Percentiles rank a stretch among this genome's conserved stretches.
Evolutionary conservation across 2,797 vertebrate genomes (phyloP).

Genomic region (Cebuella pygmaea): DNA sequence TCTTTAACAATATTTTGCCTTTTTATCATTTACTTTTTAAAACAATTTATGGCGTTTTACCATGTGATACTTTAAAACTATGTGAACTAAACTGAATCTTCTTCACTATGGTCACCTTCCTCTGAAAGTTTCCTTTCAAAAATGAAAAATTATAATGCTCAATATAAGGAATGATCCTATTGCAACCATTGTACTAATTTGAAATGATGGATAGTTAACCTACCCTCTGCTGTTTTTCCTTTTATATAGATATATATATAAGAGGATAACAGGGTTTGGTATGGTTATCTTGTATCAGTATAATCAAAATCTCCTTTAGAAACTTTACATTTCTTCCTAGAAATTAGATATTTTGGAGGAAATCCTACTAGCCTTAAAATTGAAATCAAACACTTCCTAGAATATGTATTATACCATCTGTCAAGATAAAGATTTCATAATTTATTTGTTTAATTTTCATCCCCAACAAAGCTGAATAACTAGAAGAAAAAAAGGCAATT

Average conservation of each 20-base stretch:
- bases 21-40: neutral
- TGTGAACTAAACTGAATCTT: neutral
- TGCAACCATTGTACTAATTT: neutral
- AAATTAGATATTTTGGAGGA: neutral
- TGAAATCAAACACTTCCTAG: neutral
- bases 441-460: neutral
- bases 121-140: neutral
- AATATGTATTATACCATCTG: neutral
- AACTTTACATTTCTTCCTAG: neutral
- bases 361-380: neutral
- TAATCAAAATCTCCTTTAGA: neutral
- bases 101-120: neutral
- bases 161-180: neutral
- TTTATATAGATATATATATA: neutral
- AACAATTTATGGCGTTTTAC: neutral
- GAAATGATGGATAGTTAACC: neutral
- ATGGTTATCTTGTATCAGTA: neutral
- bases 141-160: neutral
- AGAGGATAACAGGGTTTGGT: neutral
- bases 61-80: neutral
- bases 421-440: neutral
- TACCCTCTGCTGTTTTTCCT: fast-evolving
- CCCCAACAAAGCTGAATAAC: neutral
- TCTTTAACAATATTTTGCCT: neutral
- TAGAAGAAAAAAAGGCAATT: neutral